Conservation (phyloP, 2,888 invertebrate species). For the Troides aeacus region DNA sequence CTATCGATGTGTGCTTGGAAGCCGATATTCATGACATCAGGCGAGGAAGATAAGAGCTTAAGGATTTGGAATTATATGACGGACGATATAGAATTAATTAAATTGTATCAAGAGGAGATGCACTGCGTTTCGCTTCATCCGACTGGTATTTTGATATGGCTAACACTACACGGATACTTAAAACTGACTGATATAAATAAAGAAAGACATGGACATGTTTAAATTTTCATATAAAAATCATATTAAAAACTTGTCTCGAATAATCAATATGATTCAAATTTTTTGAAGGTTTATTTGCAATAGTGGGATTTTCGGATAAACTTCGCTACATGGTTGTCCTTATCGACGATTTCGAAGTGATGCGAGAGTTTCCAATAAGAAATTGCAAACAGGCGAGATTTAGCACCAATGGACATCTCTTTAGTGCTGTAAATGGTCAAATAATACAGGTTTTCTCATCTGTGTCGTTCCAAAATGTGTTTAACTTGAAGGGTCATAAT, state of each 20-base stretch:
- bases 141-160: conserved; percentile 50
- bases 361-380: conserved; percentile 86
- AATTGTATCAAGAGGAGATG: conserved; percentile 91
- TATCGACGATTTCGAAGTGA: conserved; percentile 90
- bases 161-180: too few species aligned
- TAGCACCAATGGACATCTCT: conserved; percentile 92
- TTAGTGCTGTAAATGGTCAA: conserved; percentile 93
- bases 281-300: conserved; percentile 87
- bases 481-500: conserved; percentile 89
- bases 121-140: conserved; percentile 88
- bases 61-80: conserved; percentile 96
- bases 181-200: too few species aligned
- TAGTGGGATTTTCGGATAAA: conserved; percentile 95
- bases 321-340: conserved; percentile 92
- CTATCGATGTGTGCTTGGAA: conserved; percentile 94
- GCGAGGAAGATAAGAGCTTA: conserved; percentile 89
- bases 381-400: conserved; percentile 89
- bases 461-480: conserved; percentile 87
- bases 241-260: too few species aligned
- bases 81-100: conserved; percentile 87
- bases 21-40: conserved; percentile 91
- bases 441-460: conserved; percentile 92
- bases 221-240: too few species aligned
- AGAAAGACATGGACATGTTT: too few species aligned
- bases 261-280: neutral